Evolutionary conservation across 1,140 invertebrate species (phyloP).

Genomic region (Pachypeltis micranthus): DNA sequence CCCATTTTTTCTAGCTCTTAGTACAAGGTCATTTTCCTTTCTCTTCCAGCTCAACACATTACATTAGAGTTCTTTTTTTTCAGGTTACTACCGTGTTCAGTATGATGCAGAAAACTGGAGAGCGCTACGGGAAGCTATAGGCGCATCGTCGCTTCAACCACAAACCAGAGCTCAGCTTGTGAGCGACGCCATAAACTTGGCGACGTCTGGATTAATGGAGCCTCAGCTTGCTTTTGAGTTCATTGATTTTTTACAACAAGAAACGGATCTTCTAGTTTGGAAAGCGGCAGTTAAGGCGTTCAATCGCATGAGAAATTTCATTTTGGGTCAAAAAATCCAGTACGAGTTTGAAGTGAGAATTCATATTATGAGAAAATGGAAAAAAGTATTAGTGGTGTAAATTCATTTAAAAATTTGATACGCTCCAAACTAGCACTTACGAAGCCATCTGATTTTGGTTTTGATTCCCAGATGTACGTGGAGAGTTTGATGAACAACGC

Average conservation of each 20-base stretch:
- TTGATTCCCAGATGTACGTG: too few species aligned
- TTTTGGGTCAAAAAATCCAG: too few species aligned
- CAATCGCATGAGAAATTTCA: neutral
- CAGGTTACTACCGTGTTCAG: conserved; percentile 44
- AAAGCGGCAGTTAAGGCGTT: conserved; percentile 1
- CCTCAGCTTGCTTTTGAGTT: conserved; percentile 40
- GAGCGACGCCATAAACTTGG: conserved; percentile 47
- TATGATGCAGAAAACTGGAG: conserved; percentile 43
- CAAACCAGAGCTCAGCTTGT: conserved; percentile 48
- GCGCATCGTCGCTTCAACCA: neutral
- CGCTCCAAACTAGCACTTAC: too few species aligned
- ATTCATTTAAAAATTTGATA: too few species aligned
- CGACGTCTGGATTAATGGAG: conserved; percentile 33
- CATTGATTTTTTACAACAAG: conserved; percentile 37
- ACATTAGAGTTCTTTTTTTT: conserved; percentile 4
- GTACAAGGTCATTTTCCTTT: neutral
- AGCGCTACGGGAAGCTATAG: conserved; percentile 36
- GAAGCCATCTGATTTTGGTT: too few species aligned
- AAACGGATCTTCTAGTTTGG: conserved; percentile 27
- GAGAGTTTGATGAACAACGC: too few species aligned
- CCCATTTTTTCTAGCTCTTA: neutral
- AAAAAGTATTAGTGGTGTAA: too few species aligned
- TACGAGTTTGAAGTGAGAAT: too few species aligned
- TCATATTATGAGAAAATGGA: too few species aligned
- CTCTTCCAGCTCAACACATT: neutral